Conservation (phyloP, 2,797 vertebrate species). For the Pagetopsis macropterus region DNA sequence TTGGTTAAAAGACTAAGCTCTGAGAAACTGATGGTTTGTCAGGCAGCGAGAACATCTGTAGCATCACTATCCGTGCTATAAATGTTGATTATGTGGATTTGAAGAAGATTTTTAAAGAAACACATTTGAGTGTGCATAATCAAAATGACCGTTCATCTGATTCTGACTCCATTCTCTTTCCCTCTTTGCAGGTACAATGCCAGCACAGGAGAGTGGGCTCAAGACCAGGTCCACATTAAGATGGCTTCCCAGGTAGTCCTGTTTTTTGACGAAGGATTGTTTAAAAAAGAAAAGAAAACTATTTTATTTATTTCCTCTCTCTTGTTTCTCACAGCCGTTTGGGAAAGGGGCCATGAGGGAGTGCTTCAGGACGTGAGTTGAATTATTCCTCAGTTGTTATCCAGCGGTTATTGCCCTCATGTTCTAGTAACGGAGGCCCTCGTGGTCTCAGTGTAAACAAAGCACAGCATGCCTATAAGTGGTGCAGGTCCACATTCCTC, state of each 20-base stretch:
- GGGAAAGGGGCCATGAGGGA: constrained; percentile 97
- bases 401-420: constrained; percentile 27
- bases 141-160: background rate
- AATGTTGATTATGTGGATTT: background rate
- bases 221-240: constrained; percentile 94
- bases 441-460: constrained; percentile 32
- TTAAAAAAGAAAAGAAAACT: background rate
- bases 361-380: constrained; percentile 96
- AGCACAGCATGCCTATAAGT: background rate
- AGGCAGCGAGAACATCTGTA: too few species aligned
- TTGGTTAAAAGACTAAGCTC: too few species aligned
- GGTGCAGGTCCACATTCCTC: constrained; percentile 44
- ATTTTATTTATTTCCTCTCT: background rate
- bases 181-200: constrained; percentile 90
- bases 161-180: background rate
- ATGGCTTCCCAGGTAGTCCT: constrained; percentile 90
- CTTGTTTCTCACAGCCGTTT: constrained; percentile 86
- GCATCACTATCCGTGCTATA: too few species aligned
- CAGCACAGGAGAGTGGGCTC: constrained; percentile 90
- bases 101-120: background rate
- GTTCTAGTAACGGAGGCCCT: background rate
- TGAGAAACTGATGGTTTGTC: too few species aligned
- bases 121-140: background rate
- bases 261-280: background rate
- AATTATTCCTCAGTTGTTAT: constrained; percentile 19